phyloP scores from a whole-genome alignment of 2,113 vertebrate species.

The Pipra filicauda region DNA sequence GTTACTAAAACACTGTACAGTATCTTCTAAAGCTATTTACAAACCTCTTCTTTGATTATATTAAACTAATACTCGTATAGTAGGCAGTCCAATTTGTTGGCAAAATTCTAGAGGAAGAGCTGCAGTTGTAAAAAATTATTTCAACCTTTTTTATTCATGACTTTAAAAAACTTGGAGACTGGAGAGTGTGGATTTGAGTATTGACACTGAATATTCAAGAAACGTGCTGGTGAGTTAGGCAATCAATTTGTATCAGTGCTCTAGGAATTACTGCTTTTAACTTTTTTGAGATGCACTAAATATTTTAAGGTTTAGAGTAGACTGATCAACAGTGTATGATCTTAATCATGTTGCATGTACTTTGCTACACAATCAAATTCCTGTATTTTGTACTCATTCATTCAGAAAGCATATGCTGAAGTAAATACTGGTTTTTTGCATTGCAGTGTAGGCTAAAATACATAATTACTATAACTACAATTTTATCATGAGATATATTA shows the following conservation, averaged over 20 bases:
- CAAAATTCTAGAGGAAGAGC: neutral
- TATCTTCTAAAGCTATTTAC: neutral
- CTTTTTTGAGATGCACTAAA: neutral
- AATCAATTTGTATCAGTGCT: neutral
- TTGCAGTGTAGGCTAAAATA: neutral
- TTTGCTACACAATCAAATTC: neutral
- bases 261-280: neutral
- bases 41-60: neutral
- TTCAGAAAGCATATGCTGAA: neutral
- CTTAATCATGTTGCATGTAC: neutral
- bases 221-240: neutral
- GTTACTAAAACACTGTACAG: neutral
- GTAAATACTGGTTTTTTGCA: neutral
- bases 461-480: neutral
- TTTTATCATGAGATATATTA: neutral
- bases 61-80: neutral
- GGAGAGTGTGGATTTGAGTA: neutral
- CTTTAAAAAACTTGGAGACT: neutral
- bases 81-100: neutral
- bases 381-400: neutral
- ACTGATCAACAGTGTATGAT: neutral
- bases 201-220: neutral
- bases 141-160: neutral
- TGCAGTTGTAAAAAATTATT: neutral
- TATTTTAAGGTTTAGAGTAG: neutral